Evolutionary conservation across 2,888 invertebrate species (phyloP).

Genomic region (Tipula vernalis): DNA sequence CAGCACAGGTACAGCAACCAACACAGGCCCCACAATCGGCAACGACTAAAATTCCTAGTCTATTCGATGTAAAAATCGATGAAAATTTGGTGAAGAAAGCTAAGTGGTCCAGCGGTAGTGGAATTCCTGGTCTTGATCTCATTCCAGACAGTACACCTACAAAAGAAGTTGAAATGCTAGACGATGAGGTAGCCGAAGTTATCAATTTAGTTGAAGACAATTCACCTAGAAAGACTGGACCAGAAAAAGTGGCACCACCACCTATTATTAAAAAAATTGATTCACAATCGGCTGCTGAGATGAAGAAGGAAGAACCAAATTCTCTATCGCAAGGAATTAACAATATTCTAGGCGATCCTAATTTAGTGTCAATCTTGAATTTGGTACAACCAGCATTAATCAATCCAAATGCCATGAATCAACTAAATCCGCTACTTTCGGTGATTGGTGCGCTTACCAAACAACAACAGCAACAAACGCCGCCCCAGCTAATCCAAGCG

Average conservation of each 20-base stretch:
- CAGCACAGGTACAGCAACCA: background rate
- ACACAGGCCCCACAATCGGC: background rate
- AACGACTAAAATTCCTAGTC: constrained; percentile 18
- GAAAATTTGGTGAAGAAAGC: background rate
- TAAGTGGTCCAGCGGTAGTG: constrained; percentile 23
- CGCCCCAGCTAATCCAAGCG: background rate
- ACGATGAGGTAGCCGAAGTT: constrained; percentile 17
- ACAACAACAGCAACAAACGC: background rate
- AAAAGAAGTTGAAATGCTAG: constrained; percentile 19
- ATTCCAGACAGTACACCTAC: constrained; percentile 36
- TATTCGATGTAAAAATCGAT: background rate
- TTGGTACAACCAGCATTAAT: background rate
- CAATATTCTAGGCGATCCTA: constrained; percentile 48
- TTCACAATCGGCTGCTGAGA: background rate
- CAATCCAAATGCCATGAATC: background rate
- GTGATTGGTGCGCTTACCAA: background rate
- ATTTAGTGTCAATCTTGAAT: constrained; percentile 44
- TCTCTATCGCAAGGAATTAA: constrained; percentile 50
- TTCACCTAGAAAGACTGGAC: background rate
- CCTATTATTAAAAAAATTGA: background rate
- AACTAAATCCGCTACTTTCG: background rate
- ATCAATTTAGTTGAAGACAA: constrained; percentile 16
- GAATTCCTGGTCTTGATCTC: constrained; percentile 63
- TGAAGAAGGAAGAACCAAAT: constrained; percentile 21
- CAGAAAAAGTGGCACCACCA: background rate